A percentile compares a stretch with the other conserved stretches of the same genome.
phyloP scores from a whole-genome alignment of 2,888 invertebrate species.

The Thyatira batis region DNA sequence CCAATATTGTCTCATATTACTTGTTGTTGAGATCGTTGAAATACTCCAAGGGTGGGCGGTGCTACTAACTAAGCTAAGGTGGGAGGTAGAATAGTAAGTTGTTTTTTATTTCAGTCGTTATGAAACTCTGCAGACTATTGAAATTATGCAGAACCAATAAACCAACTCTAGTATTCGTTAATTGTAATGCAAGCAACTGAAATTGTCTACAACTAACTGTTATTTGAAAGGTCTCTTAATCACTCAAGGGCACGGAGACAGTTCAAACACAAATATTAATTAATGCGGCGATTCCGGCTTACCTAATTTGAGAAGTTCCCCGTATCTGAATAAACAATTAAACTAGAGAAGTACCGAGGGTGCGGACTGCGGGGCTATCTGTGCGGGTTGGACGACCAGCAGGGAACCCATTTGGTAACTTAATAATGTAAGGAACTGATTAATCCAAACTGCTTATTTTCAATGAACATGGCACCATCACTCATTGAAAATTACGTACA shows the following conservation, averaged over 20 bases:
- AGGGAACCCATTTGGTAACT: not conserved
- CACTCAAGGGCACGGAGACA: constrained; percentile 75
- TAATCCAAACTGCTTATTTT: too few species aligned
- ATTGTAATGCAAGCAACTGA: constrained; percentile 63
- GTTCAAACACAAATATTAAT: constrained; percentile 80
- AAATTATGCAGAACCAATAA: constrained; percentile 30
- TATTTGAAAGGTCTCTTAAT: constrained; percentile 76
- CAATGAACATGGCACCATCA: too few species aligned
- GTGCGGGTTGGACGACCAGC: constrained; percentile 17
- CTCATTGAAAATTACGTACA: too few species aligned
- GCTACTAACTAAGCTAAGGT: not conserved
- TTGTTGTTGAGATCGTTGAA: constrained; percentile 60
- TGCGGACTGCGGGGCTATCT: constrained; percentile 26
- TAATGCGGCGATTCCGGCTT: constrained; percentile 74
- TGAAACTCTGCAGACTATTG: not conserved
- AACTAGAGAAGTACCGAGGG: constrained; percentile 60
- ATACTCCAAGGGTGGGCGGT: constrained; percentile 30
- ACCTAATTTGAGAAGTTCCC: constrained; percentile 75
- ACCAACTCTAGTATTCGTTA: constrained; percentile 36
- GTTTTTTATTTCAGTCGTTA: constrained; percentile 1
- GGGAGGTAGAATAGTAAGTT: not conserved
- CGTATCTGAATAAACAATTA: constrained; percentile 78
- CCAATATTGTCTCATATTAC: constrained; percentile 75
- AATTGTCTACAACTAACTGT: constrained; percentile 68
- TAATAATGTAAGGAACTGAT: not conserved